Evolutionary conservation across 2,797 vertebrate genomes (phyloP).

Genomic region (Sebastes cheni): DNA sequence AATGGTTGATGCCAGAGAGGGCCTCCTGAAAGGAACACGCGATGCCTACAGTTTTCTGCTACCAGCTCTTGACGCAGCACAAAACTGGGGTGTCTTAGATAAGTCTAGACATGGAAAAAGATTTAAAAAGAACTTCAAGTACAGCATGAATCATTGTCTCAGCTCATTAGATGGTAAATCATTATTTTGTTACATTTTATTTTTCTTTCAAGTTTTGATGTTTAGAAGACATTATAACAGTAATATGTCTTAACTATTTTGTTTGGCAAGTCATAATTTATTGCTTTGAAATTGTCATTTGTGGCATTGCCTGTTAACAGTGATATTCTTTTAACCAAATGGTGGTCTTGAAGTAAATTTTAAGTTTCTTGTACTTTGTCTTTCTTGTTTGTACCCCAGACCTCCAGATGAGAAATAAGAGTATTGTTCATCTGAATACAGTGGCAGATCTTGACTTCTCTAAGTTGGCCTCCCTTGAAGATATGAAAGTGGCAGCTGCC

Average conservation of each 20-base stretch:
- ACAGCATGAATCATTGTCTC: slow-evolving; percentile 78
- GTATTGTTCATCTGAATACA: slow-evolving; percentile 77
- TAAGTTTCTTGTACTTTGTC: not conserved
- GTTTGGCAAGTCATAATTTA: not conserved
- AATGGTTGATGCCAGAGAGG: slow-evolving; percentile 82
- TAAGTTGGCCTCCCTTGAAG: slow-evolving; percentile 75
- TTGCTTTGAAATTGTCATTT: not conserved
- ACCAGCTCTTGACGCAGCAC: slow-evolving; percentile 77
- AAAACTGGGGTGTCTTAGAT: slow-evolving; percentile 82
- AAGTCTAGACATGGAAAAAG: slow-evolving; percentile 77
- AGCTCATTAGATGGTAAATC: slow-evolving; percentile 83
- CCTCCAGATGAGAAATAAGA: slow-evolving; percentile 76
- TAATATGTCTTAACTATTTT: not conserved
- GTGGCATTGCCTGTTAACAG: not conserved
- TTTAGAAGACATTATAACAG: not conserved
- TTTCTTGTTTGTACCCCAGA: slow-evolving; percentile 60
- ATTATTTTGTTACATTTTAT: not conserved
- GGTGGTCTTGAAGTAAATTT: not conserved
- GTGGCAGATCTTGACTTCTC: slow-evolving; percentile 79
- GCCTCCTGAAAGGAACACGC: slow-evolving; percentile 78
- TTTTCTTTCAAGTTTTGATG: not conserved
- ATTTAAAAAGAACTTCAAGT: slow-evolving; percentile 79
- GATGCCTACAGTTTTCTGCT: slow-evolving; percentile 74
- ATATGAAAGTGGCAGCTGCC: slow-evolving; percentile 76
- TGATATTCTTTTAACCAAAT: not conserved